Evolutionary conservation across 2,113 vertebrate genomes (phyloP).

Genomic region (Pycnonotus jocosus): DNA sequence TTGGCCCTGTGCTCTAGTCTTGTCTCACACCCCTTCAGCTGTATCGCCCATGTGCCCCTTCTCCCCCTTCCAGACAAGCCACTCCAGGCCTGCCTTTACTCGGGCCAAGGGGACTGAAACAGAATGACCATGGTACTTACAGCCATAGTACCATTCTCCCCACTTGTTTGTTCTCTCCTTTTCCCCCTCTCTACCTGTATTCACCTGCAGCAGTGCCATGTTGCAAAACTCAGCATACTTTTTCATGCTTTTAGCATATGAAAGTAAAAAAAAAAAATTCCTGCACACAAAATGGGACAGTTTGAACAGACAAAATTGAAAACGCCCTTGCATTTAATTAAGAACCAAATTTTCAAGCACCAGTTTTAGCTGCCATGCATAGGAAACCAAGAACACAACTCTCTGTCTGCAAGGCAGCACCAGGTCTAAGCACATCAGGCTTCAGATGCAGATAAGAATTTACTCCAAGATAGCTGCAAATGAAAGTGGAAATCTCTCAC

Average conservation of each 20-base stretch:
- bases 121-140: not conserved
- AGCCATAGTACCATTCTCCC: rapidly evolving
- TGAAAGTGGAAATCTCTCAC: not conserved
- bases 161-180: rapidly evolving
- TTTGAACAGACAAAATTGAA: not conserved
- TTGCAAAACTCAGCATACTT: not conserved
- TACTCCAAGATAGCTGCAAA: not conserved
- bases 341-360: not conserved
- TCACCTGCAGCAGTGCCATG: not conserved
- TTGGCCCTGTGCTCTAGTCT: not conserved
- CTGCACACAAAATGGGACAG: rapidly evolving
- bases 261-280: not conserved
- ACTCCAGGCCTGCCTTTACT: not conserved
- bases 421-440: not conserved
- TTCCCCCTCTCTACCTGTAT: not conserved
- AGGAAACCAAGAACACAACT: not conserved
- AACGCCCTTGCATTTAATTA: not conserved
- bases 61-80: not conserved
- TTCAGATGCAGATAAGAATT: not conserved
- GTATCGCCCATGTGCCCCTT: not conserved
- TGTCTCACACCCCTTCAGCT: not conserved
- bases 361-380: not conserved
- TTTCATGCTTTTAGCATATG: not conserved
- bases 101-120: not conserved
- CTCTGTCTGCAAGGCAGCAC: not conserved